phyloP scores from a whole-genome alignment of 1,140 invertebrate species.

The Drosophila obscura region DNA sequence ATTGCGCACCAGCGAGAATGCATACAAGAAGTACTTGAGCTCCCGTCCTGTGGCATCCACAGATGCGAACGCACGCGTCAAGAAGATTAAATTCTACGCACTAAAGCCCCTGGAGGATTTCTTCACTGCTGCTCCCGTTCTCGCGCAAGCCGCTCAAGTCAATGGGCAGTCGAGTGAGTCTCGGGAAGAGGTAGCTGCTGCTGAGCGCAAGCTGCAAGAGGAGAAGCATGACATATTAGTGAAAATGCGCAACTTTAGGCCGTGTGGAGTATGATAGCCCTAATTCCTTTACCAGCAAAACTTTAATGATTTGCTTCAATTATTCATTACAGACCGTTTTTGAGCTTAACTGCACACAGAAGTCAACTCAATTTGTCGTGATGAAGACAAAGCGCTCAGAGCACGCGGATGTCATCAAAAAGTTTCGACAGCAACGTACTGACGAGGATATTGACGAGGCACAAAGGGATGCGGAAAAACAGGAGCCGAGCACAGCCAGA shows the following conservation, averaged over 20 bases:
- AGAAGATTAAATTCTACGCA: conserved; percentile 83
- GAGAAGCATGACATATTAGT: conserved; percentile 86
- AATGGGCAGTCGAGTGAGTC: conserved; percentile 51
- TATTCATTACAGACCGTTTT: conserved; percentile 92
- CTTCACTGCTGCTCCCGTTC: conserved; percentile 56
- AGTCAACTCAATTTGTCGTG: conserved; percentile 88
- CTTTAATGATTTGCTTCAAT: background rate
- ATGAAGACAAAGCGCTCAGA: conserved; percentile 90
- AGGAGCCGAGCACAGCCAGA: conserved; percentile 7
- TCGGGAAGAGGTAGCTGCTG: conserved; percentile 52
- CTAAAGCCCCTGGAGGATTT: conserved; percentile 82
- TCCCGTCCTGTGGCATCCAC: conserved; percentile 93
- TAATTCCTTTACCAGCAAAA: background rate
- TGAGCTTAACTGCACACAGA: conserved; percentile 93
- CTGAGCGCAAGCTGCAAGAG: conserved; percentile 78
- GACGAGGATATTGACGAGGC: conserved; percentile 75
- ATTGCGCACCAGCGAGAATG: conserved; percentile 92
- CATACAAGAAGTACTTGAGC: conserved; percentile 94
- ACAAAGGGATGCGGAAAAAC: conserved; percentile 54
- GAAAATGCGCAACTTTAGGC: conserved; percentile 92
- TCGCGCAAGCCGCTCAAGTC: conserved; percentile 60
- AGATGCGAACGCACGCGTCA: conserved; percentile 94
- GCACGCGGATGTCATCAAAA: conserved; percentile 87
- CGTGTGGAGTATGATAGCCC: conserved; percentile 89
- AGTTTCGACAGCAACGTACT: conserved; percentile 80